Evolutionary conservation across 1,140 invertebrate genomes (phyloP).

Genomic region (Ceratina australensis): DNA sequence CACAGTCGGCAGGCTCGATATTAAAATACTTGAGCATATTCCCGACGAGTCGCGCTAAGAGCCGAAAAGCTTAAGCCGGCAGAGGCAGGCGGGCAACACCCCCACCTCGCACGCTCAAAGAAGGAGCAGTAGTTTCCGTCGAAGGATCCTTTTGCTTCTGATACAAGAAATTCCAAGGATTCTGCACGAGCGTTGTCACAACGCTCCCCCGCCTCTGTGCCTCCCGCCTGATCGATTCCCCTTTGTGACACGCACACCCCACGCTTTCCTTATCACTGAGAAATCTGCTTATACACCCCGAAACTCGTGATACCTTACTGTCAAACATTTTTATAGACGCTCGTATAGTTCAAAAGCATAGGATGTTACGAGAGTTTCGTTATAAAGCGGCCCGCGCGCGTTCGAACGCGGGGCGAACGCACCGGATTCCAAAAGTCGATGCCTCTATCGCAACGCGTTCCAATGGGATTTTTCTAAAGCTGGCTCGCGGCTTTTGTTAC

Average conservation of each 20-base stretch:
- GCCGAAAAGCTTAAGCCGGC: conserved; percentile 62
- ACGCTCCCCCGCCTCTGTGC: not conserved
- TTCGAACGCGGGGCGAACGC: too few relatives aligned
- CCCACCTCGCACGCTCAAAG: conserved; percentile 47
- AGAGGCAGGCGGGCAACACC: too few relatives aligned
- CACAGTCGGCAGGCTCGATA: conserved; percentile 57
- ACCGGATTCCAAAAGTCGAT: too few relatives aligned
- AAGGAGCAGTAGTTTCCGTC: conserved; percentile 14
- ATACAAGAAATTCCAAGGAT: conserved; percentile 57
- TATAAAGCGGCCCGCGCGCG: too few relatives aligned
- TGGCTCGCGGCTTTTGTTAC: too few relatives aligned
- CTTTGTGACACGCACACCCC: conserved; percentile 24
- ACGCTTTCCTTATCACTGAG: conserved; percentile 36
- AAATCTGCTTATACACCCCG: conserved; percentile 20
- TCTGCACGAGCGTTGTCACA: conserved; percentile 55
- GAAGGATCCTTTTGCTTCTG: conserved; percentile 31
- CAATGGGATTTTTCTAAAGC: too few relatives aligned
- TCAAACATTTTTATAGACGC: conserved; percentile 1
- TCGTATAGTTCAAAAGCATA: not conserved
- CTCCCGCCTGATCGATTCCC: conserved; percentile 17
- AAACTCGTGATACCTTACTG: not conserved
- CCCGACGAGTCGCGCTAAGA: conserved; percentile 33
- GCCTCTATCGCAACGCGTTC: too few relatives aligned
- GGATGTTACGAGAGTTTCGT: too few relatives aligned
- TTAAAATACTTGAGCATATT: conserved; percentile 71